Base-by-base conservation (phyloP, 2,888 invertebrate genomes). In the Andrena dorsata region DNA sequence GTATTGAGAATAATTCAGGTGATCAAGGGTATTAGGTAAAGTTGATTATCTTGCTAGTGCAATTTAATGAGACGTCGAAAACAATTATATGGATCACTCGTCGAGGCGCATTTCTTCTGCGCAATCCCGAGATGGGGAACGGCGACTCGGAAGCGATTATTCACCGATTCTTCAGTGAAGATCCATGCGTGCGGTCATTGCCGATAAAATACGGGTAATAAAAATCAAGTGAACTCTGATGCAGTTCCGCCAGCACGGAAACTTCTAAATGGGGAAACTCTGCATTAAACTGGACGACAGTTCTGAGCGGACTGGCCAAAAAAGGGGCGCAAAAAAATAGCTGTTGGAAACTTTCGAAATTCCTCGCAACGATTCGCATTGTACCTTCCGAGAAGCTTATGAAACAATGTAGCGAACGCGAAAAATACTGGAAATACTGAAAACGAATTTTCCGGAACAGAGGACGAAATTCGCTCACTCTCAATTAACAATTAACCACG, bases 201-300 rank as follows among this genome's bases (percentile, higher is more conserved):
- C 66, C 72, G 65, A 64, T 72, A 69, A 84, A 84, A 81, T 86
- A 86, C 81, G 81, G 86, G 58, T 77, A 84, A 86, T 81, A 86
- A 86, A 86, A 84, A 76, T 75, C 71, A 69, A 63, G 28, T 68
- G 28, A 80, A 80, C 70, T 68, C 47, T 23, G 74, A 63, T 72
- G 76, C 73, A 65, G 85, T 66, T 73, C 61, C 53, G 64, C 8
- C 35, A 58, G 47, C 7, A 75, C 79, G 71, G 70, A 69, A 86
- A 86, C 81, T 86, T 86, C 13, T 41, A 47, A 82, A 82, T 84
- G 79, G 86, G 73, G 47, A 70, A 81, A 84, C 68, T 80, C 82
- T 35, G 72, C 70, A 53, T 82, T 69, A 82, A 82, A 80, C 74
- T 68, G 74, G 61, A 71, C 56, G 70, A 30, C 58, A 26, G 61